Conservation (phyloP, 92 coral and sea anemone genomes). For the Phenganax marumi region DNA sequence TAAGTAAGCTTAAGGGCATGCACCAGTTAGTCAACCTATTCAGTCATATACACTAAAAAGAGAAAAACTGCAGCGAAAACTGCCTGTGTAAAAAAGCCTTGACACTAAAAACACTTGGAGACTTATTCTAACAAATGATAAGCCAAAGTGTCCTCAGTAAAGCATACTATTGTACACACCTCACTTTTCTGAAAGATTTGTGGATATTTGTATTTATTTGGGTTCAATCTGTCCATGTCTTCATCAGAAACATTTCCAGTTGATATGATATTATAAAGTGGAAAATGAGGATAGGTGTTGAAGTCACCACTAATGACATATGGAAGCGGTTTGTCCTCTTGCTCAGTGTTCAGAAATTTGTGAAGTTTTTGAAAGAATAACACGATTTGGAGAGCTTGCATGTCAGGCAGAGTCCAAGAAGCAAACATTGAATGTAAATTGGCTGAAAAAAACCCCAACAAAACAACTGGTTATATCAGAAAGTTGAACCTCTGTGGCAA, state of each 20-base stretch:
- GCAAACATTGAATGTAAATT: constrained; percentile 58
- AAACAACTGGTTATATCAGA: too few species aligned
- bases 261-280: constrained; percentile 61
- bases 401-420: constrained; percentile 47
- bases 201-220: constrained; percentile 37
- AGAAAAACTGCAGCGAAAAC: too few species aligned
- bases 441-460: constrained; percentile 27
- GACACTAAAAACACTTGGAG: too few species aligned
- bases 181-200: constrained; percentile 6
- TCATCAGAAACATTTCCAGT: constrained; percentile 56
- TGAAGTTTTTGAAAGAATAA: constrained; percentile 55
- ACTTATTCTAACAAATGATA: too few species aligned
- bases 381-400: constrained; percentile 62
- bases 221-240: constrained; percentile 46
- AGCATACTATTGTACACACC: neutral
- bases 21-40: too few species aligned
- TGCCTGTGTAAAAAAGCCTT: too few species aligned
- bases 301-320: constrained; percentile 76
- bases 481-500: too few species aligned
- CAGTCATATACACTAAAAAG: too few species aligned
- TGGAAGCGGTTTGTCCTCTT: neutral
- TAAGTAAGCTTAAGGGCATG: too few species aligned
- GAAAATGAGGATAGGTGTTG: constrained; percentile 70
- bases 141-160: neutral
- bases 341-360: constrained; percentile 33